A percentile compares a stretch with the other conserved stretches of the same genome.
Conservation (phyloP, 2,888 invertebrate genomes). For the Lamproptera curius region DNA sequence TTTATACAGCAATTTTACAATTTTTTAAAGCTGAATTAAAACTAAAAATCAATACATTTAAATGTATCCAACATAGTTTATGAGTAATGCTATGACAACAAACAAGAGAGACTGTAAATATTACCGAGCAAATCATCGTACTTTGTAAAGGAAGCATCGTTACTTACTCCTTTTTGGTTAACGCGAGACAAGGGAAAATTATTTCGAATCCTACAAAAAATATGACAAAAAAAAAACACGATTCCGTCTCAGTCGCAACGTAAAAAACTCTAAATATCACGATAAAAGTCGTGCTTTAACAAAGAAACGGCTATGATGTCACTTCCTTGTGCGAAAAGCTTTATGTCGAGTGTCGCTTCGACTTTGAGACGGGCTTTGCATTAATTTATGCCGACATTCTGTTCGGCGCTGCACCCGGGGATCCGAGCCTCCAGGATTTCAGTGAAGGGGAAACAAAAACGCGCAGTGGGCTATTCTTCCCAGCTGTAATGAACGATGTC, state of each 20-base stretch:
- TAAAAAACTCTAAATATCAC: conserved; percentile 7
- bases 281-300: conserved; percentile 13
- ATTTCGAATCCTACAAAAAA: conserved; percentile 2
- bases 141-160: not conserved
- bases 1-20: too few relatives aligned
- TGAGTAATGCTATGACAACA: too few relatives aligned
- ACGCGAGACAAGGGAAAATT: not conserved
- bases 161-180: not conserved
- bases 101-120: too few relatives aligned
- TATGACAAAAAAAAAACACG: conserved; percentile 1
- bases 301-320: not conserved
- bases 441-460: not conserved
- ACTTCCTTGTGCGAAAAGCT: conserved; percentile 15
- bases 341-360: conserved; percentile 14
- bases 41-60: too few relatives aligned
- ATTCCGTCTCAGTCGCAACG: conserved; percentile 1
- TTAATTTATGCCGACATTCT: conserved; percentile 17
- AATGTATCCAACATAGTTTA: too few relatives aligned
- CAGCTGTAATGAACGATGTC: conserved; percentile 4
- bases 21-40: too few relatives aligned
- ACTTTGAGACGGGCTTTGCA: conserved; percentile 14
- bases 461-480: not conserved
- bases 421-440: conserved; percentile 10
- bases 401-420: conserved; percentile 3
- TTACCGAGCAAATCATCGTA: too few relatives aligned